Evolutionary conservation across 2,113 vertebrate species (phyloP).

Genomic region (Chloropsis cyanopogon): DNA sequence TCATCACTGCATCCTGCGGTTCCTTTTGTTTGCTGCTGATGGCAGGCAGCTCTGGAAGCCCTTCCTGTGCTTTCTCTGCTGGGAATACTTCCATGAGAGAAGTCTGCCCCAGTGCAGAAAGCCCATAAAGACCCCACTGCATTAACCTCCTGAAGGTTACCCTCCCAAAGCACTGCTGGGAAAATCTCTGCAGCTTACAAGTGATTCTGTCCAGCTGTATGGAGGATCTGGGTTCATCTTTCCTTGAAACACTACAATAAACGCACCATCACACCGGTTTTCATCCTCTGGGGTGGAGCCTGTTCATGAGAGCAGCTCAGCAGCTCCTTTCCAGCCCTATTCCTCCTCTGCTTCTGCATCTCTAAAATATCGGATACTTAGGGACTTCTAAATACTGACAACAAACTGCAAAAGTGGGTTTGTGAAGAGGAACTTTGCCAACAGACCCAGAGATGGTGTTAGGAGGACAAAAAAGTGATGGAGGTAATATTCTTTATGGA

Average conservation of each 20-base stretch:
- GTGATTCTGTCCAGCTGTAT: constrained; percentile 2
- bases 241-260: background rate
- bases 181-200: background rate
- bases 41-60: background rate
- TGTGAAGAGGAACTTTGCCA: background rate
- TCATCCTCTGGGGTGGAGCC: background rate
- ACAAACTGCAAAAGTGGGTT: background rate
- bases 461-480: background rate
- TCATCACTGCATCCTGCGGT: background rate
- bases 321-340: background rate
- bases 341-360: background rate
- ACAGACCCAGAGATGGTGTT: background rate
- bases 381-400: background rate
- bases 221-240: background rate
- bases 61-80: background rate
- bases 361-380: background rate
- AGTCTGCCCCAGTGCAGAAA: background rate
- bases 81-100: background rate
- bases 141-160: background rate
- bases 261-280: background rate
- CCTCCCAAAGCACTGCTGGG: background rate
- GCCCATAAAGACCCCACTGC: background rate
- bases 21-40: background rate
- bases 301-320: background rate
- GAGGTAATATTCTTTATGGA: background rate